A percentile compares a stretch with the other conserved stretches of the same genome.
phyloP scores from a whole-genome alignment of 1,140 invertebrate species.

The Lepidostoma basale region DNA sequence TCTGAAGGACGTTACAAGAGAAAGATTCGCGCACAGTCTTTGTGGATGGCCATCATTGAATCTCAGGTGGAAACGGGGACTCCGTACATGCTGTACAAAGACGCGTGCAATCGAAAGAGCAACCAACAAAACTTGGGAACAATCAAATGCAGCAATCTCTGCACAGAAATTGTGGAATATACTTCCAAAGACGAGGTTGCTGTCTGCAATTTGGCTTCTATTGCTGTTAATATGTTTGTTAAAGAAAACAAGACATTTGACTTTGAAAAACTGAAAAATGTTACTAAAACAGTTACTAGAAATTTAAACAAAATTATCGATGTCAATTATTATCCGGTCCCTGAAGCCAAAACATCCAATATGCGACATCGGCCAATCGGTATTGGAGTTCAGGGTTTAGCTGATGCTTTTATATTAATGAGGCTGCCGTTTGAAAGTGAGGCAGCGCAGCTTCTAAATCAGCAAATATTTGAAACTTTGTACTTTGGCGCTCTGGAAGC shows the following conservation, averaged over 20 bases:
- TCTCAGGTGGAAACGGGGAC: constrained; percentile 98
- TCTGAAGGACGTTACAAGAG: constrained; percentile 75
- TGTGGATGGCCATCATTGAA: constrained; percentile 95
- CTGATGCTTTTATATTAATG: constrained; percentile 96
- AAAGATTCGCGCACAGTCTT: constrained; percentile 82
- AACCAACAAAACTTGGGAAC: constrained; percentile 99
- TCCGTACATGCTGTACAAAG: constrained; percentile 98
- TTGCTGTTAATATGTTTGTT: constrained; percentile 97
- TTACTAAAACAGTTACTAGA: constrained; percentile 86
- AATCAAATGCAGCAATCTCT: constrained; percentile 97
- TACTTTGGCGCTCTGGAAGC: constrained; percentile 97
- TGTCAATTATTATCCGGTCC: constrained; percentile 94
- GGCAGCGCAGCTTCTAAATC: constrained; percentile 87
- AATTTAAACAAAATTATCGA: constrained; percentile 99
- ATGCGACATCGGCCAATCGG: constrained; percentile 93
- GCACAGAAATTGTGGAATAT: constrained; percentile 97
- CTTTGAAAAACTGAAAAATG: constrained; percentile 86
- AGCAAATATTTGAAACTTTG: constrained; percentile 97
- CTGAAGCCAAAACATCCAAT: constrained; percentile 88
- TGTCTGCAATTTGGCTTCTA: constrained; percentile 97
- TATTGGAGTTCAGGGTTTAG: constrained; percentile 96
- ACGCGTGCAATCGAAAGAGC: constrained; percentile 95
- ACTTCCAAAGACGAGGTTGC: constrained; percentile 92
- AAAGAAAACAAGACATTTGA: constrained; percentile 81
- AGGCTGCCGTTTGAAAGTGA: constrained; percentile 89